Conservation (phyloP, 92 coral and sea anemone genomes). For the Desmophyllum pertusum region DNA sequence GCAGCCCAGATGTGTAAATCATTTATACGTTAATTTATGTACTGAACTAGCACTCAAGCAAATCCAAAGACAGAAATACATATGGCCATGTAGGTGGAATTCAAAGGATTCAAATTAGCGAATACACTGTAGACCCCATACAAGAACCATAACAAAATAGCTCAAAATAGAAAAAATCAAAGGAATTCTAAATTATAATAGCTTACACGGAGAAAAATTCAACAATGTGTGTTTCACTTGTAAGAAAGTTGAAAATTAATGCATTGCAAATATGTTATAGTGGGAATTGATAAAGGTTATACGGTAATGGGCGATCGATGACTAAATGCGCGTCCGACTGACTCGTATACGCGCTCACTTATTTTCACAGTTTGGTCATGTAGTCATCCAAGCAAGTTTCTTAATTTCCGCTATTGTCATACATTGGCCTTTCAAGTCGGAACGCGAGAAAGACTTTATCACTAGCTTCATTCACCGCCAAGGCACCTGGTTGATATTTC, state of each 20-base stretch:
- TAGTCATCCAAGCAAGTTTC: neutral
- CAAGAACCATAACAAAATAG: neutral
- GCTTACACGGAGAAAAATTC: neutral
- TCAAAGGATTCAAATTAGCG: neutral
- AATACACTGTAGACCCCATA: conserved; percentile 10
- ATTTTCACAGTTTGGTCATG: neutral
- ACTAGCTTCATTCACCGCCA: neutral
- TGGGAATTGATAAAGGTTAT: neutral
- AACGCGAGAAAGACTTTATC: neutral
- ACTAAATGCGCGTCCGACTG: neutral
- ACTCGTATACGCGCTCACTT: neutral
- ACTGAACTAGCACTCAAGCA: too few species aligned
- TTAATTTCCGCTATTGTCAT: neutral
- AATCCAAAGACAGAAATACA: too few species aligned
- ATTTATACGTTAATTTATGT: too few species aligned
- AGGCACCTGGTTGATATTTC: conserved; percentile 2
- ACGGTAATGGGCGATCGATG: neutral
- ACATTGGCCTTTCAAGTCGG: neutral
- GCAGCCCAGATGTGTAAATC: too few species aligned
- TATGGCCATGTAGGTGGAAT: neutral
- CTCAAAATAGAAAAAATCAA: too few species aligned
- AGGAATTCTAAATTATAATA: conserved; percentile 18
- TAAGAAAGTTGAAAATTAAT: neutral
- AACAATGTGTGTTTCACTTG: neutral
- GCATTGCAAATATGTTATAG: neutral